A percentile compares a stretch with the other conserved stretches of the same genome.
phyloP scores from a whole-genome alignment of 2,888 invertebrate species.

The Idaea dimidiata region DNA sequence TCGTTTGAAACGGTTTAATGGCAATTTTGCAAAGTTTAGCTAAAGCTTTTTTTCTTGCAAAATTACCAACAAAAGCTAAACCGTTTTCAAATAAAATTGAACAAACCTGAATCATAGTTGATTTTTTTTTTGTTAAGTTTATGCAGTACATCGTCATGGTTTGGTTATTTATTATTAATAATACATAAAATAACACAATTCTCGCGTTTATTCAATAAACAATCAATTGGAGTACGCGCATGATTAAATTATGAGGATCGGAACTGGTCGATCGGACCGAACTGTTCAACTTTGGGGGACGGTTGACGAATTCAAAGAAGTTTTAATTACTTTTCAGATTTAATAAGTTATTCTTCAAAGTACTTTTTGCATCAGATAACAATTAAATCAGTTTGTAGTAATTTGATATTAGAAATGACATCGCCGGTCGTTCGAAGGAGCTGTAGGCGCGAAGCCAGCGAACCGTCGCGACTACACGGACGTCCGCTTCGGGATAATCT shows the following conservation, averaged over 20 bases:
- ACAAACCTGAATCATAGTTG: background rate
- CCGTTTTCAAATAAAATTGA: too few species aligned
- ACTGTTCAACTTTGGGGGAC: conserved; percentile 12
- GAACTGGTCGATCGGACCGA: conserved; percentile 10
- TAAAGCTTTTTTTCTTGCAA: too few species aligned
- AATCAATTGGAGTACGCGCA: conserved; percentile 25
- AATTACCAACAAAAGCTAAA: too few species aligned
- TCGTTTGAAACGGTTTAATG: too few species aligned
- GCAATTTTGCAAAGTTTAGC: too few species aligned
- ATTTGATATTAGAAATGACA: conserved; percentile 33
- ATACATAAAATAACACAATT: conserved; percentile 27
- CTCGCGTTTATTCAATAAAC: conserved; percentile 30
- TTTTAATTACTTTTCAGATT: conserved; percentile 11
- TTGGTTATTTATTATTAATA: conserved; percentile 18
- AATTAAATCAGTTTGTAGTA: conserved; percentile 14
- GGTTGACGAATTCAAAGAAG: conserved; percentile 12
- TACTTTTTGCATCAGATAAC: conserved; percentile 14
- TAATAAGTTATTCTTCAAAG: conserved; percentile 8
- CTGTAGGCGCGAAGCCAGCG: conserved; percentile 44
- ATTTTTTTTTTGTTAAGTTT: background rate
- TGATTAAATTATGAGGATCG: conserved; percentile 23
- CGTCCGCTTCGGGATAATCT: conserved; percentile 60
- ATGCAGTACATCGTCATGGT: background rate
- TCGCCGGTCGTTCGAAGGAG: conserved; percentile 7
- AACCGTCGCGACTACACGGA: conserved; percentile 43